A percentile compares a stretch with the other conserved stretches of the same genome.
phyloP scores from a whole-genome alignment of 2,888 invertebrate species.

The Phaonia tiefii region DNA sequence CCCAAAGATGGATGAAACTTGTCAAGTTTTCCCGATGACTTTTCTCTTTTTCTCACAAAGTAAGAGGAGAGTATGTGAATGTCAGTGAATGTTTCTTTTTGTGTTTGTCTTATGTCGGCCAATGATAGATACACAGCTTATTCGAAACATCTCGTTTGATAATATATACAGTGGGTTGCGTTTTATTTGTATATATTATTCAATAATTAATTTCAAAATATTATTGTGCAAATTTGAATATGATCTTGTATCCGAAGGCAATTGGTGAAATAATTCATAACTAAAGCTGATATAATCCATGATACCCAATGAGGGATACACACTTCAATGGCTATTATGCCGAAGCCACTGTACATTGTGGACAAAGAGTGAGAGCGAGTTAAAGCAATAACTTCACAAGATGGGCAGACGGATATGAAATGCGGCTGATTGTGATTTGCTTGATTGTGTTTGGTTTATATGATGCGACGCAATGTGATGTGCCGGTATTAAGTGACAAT shows the following conservation, averaged over 20 bases:
- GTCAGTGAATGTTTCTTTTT: too few relatives aligned
- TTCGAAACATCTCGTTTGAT: too few relatives aligned
- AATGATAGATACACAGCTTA: too few relatives aligned
- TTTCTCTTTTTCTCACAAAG: constrained; percentile 1
- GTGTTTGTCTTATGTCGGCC: too few relatives aligned
- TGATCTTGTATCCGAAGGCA: too few relatives aligned
- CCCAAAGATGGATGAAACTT: constrained; percentile 63
- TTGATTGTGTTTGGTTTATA: constrained; percentile 62
- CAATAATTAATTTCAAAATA: too few relatives aligned
- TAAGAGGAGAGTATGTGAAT: not conserved
- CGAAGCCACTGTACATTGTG: constrained; percentile 2
- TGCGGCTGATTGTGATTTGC: constrained; percentile 61
- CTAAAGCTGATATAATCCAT: too few relatives aligned
- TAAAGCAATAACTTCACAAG: constrained; percentile 6
- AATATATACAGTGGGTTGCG: too few relatives aligned
- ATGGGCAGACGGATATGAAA: constrained; percentile 30
- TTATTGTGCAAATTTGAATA: too few relatives aligned
- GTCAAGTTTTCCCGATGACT: constrained; percentile 61
- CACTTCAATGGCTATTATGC: constrained; percentile 10
- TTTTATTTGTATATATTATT: too few relatives aligned
- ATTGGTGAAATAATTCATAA: too few relatives aligned
- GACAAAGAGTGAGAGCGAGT: constrained; percentile 6
- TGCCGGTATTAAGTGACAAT: constrained; percentile 69
- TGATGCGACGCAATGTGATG: constrained; percentile 62
- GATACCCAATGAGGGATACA: too few relatives aligned